Conservation (phyloP, 53 echinoderm and acorn worm species). For the Echinarachnius parma region DNA sequence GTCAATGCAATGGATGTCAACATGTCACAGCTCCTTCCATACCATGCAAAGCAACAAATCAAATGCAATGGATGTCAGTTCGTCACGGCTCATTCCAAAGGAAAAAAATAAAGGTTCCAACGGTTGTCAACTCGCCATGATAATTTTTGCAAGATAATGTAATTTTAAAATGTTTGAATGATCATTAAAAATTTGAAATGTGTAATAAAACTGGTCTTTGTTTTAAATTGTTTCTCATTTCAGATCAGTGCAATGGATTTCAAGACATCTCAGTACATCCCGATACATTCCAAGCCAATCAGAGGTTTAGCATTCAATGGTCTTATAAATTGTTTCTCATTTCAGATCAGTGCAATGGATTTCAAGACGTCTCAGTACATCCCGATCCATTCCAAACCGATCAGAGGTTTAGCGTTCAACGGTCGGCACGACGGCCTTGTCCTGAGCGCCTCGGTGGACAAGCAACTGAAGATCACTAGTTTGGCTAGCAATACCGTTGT, state of each 20-base stretch:
- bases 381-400: conserved; percentile 76
- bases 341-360: conserved; percentile 80
- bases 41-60: too few relatives aligned
- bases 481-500: conserved; percentile 80
- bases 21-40: too few relatives aligned
- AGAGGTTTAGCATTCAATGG: conserved; percentile 63
- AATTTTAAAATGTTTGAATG: too few relatives aligned
- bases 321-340: not conserved
- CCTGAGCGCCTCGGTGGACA: conserved; percentile 79
- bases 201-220: too few relatives aligned
- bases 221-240: not conserved
- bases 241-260: conserved; percentile 84
- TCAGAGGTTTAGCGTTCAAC: conserved; percentile 70
- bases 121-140: too few relatives aligned
- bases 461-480: conserved; percentile 89
- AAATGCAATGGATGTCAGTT: too few relatives aligned
- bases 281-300: conserved; percentile 80
- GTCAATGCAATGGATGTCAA: too few relatives aligned
- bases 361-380: conserved; percentile 72
- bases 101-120: too few relatives aligned
- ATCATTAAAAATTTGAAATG: too few relatives aligned
- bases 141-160: too few relatives aligned
- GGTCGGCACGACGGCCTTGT: conserved; percentile 76
- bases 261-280: conserved; percentile 71
- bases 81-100: too few relatives aligned